Evolutionary conservation across 2,888 invertebrate genomes (phyloP), one percentile per base, ranked within the genome.

Genomic region (Trichopoda pennipes): DNA sequence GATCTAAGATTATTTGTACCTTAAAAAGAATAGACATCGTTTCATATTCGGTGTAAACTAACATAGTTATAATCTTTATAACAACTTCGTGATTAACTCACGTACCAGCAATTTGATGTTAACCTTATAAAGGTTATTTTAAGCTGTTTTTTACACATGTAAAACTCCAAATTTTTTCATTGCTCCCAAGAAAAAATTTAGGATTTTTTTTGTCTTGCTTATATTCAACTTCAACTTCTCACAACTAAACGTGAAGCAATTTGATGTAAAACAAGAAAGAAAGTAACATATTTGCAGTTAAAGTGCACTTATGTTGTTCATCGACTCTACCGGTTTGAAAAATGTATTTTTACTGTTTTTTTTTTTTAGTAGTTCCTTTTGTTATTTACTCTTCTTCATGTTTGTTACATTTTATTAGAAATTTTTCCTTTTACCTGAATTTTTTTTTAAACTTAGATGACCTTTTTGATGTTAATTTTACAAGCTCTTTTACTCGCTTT

Each of bases 31-130:
- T 12, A 12, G 1, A 38, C 38, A 38, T 8, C 9, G 12, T 38
- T 38, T 38, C 38, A 12, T 28, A 44, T 44, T 44, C 16, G 42
- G 42, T 16, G 14, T n/a, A 44, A 14, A 44, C 16, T 14, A 14
- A n/a, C 14, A 44, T 19, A 49, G 12, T 49, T 17, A 8, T 10
- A 7, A 19, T 17, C 47, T 17, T n/a, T 3, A 44, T 4, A 7
- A 7, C n/a, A 44, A 12, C 17, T 47, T 1, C 19, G 7, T 28
- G 47, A 17, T 51, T 73, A 47, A 42, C 63, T 81, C 73, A 81
- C 81, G 77, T 73, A 35, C 68, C 69, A 53, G 56, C 73, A 49
- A 69, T 74, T 77, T 61, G 32, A 51, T 63, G 38, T 60, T 73
- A 74, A 77, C 68, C 73, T 74, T 64, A 64, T n/a, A 47, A 47